These are phyloP conservation scores for Atethmia centrago DNA, from an alignment of 2,888 invertebrate genomes.

Conservation along the genomic window DNA sequence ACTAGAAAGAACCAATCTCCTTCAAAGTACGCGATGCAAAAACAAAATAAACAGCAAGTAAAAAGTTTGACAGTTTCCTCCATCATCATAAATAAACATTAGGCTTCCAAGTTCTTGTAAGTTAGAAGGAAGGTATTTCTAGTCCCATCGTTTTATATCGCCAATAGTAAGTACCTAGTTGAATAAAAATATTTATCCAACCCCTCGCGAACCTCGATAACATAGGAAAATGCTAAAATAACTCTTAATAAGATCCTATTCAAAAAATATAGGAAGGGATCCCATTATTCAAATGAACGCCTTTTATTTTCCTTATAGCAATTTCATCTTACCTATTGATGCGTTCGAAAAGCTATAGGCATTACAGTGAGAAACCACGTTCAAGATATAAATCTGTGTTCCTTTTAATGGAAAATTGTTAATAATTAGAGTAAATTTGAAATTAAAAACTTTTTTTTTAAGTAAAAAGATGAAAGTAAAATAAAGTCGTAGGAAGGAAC, in stretches of 20 bases:
- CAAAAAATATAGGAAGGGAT: conserved; percentile 54
- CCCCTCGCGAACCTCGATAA: conserved; percentile 45
- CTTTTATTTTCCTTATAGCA: conserved; percentile 64
- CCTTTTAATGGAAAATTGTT: conserved; percentile 11
- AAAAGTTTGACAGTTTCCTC: conserved; percentile 29
- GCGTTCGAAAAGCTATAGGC: conserved; percentile 48
- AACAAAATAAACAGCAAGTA: conserved; percentile 25
- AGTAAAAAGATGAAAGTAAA: background rate
- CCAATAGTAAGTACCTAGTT: conserved; percentile 27
- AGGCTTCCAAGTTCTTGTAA: conserved; percentile 20
- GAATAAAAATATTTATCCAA: conserved; percentile 51
- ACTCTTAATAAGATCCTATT: conserved; percentile 55
- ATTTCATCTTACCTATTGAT: conserved; percentile 53
- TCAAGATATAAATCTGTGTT: conserved; percentile 26
- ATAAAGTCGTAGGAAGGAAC: background rate
- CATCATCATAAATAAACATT: conserved; percentile 28
- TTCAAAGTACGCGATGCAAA: conserved; percentile 8
- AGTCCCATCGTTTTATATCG: conserved; percentile 23
- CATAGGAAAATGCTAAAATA: conserved; percentile 59
- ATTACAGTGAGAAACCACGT: conserved; percentile 24
- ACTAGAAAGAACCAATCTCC: background rate
- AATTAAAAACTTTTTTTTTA: conserved; percentile 11
- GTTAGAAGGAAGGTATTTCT: conserved; percentile 9
- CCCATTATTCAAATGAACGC: conserved; percentile 67
- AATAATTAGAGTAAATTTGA: conserved; percentile 24